phyloP scores from a whole-genome alignment of 2,113 vertebrate species.

The Bos indicus region DNA sequence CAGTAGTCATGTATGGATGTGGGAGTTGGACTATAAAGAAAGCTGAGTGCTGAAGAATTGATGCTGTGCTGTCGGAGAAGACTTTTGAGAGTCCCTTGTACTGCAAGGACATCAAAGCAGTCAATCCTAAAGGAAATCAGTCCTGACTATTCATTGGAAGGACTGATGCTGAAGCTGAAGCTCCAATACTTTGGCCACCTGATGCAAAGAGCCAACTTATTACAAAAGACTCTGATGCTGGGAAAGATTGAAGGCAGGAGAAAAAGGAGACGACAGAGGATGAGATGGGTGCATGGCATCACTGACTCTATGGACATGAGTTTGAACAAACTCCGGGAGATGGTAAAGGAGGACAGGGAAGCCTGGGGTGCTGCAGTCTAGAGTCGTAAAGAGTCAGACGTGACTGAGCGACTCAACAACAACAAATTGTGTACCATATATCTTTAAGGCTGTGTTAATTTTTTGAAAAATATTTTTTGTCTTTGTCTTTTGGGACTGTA shows the following conservation, averaged over 20 bases:
- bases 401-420: neutral
- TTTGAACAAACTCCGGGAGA: neutral
- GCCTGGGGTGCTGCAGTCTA: neutral
- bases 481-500: neutral
- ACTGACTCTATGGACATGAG: neutral
- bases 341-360: neutral
- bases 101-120: neutral
- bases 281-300: neutral
- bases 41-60: neutral
- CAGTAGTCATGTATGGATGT: neutral
- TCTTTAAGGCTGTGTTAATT: neutral
- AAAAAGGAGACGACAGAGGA: neutral
- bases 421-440: neutral
- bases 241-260: neutral
- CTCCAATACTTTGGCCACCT: neutral
- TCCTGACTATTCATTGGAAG: neutral
- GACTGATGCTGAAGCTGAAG: neutral
- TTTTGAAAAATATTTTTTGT: neutral
- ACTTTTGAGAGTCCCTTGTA: neutral
- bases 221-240: neutral
- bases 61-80: neutral
- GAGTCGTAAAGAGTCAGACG: neutral
- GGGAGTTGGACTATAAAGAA: neutral
- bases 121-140: neutral
- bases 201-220: neutral